Percentiles rank a stretch among this genome's conserved stretches.
These are phyloP conservation scores for Agrochola macilenta DNA, from an alignment of 2,888 invertebrate genomes.

Conservation along the genomic window DNA sequence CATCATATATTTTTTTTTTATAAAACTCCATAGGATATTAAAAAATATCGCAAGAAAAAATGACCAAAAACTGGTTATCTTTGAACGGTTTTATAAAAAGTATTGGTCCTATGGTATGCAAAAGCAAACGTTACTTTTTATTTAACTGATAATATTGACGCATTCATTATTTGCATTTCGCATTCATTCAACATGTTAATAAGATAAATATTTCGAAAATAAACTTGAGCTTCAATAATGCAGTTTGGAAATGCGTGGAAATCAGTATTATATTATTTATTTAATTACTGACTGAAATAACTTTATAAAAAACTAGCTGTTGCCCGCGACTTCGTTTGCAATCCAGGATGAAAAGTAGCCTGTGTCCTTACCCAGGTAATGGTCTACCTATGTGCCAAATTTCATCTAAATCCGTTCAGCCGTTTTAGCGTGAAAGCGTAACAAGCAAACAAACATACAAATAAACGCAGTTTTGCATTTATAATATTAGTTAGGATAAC, in stretches of 20 bases:
- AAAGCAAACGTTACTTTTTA: slow-evolving; percentile 12
- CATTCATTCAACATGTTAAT: slow-evolving; percentile 18
- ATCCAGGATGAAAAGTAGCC: too few species aligned
- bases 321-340: too few species aligned
- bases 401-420: too few species aligned
- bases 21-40: background rate
- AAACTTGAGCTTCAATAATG: background rate
- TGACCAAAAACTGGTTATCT: slow-evolving; percentile 3
- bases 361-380: too few species aligned
- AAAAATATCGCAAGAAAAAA: background rate
- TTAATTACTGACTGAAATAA: background rate
- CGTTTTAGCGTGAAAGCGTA: too few species aligned
- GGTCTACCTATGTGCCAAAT: too few species aligned
- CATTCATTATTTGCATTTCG: background rate
- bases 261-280: background rate
- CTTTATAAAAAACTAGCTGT: background rate
- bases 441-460: too few species aligned
- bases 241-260: background rate
- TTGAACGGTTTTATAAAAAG: background rate
- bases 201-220: slow-evolving; percentile 6
- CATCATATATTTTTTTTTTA: background rate
- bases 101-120: slow-evolving; percentile 16
- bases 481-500: too few species aligned
- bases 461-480: too few species aligned
- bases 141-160: slow-evolving; percentile 11